Base-by-base conservation (phyloP, 1,140 invertebrate species). In the Armadillidium nasatum region DNA sequence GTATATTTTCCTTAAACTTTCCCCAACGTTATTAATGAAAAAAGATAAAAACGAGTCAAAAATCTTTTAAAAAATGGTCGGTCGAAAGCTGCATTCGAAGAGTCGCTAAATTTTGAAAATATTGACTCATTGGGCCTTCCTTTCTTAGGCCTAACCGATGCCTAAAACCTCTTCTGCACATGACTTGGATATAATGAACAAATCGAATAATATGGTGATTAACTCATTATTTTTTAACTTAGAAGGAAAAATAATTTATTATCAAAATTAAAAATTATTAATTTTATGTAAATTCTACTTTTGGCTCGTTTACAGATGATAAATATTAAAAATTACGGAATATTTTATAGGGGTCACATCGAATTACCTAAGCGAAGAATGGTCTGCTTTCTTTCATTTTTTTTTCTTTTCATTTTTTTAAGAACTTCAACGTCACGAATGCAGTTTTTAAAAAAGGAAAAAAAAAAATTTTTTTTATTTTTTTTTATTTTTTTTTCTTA, bases 41-140 rank as follows among this genome's bases (percentile, higher is more conserved):
- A 33, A 33, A 3, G 33, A 33, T 3, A 33, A 33, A 60, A 4
- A 1, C 2, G 19, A 13, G 1, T 60, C 50, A 4, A 60, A 60
- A 15, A 60, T 60, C 11, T n/a, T 15, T 60, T 15, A 60, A 60
- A 60, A 60, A 60, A 13, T 60, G 50, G 11, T 13, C 7, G 11
- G 50, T 60, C 11, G 50, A 60, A 60, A 19, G 50, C 50, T 60
- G 50, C 50, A 60, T 60, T 60, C 19, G 50, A 7, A 60, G 50
- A 19, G 50, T 7, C 50, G 50, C 50, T 60, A 60, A 4, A 60
- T 60, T 60, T 19, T 60, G 50, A 60, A 60, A 60, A 60, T 60
- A 60, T 60, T 60, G 50, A 60, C 50, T 60, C 50, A 60, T 60
- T 60, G 50, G 50, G 50, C 50, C 19, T 60, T 60, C 50, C 50